Conservation (phyloP, 2,113 vertebrate genomes). For the Eurystomus gularis region DNA sequence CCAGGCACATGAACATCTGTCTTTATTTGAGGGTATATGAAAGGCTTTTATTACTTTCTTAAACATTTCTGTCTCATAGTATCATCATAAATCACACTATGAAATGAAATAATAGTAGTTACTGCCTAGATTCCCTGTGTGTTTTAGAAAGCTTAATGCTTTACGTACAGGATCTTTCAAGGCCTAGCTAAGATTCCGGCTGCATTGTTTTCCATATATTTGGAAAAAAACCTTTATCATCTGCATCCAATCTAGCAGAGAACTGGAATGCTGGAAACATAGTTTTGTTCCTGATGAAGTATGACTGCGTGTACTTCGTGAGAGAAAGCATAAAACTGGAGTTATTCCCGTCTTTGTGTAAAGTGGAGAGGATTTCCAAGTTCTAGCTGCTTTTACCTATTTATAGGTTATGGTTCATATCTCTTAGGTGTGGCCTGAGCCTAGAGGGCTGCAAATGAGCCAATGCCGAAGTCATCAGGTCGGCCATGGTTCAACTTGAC, state of each 20-base stretch:
- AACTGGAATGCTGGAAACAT: slow-evolving; percentile 3
- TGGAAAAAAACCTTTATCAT: not conserved
- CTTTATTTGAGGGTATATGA: slow-evolving; percentile 39
- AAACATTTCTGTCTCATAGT: not conserved
- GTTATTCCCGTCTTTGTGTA: not conserved
- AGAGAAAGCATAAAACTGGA: not conserved
- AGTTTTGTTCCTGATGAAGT: not conserved
- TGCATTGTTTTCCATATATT: not conserved
- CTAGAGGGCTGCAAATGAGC: not conserved
- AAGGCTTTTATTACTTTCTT: slow-evolving; percentile 36
- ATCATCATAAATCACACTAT: slow-evolving; percentile 11
- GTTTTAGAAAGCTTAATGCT: slow-evolving; percentile 12
- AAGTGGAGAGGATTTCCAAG: not conserved
- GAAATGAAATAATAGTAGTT: slow-evolving; percentile 5
- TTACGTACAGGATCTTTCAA: not conserved
- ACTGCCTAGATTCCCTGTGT: not conserved
- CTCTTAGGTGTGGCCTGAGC: not conserved
- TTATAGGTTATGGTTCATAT: not conserved
- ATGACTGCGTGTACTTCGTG: not conserved
- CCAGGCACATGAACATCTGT: slow-evolving; percentile 25
- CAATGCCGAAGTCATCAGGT: accelerated
- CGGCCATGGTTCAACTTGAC: not conserved
- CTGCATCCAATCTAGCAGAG: slow-evolving; percentile 41
- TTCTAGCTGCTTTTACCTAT: not conserved
- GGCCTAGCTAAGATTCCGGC: not conserved